phyloP scores from a whole-genome alignment of 2,113 vertebrate species.

The Eretmochelys imbricata region DNA sequence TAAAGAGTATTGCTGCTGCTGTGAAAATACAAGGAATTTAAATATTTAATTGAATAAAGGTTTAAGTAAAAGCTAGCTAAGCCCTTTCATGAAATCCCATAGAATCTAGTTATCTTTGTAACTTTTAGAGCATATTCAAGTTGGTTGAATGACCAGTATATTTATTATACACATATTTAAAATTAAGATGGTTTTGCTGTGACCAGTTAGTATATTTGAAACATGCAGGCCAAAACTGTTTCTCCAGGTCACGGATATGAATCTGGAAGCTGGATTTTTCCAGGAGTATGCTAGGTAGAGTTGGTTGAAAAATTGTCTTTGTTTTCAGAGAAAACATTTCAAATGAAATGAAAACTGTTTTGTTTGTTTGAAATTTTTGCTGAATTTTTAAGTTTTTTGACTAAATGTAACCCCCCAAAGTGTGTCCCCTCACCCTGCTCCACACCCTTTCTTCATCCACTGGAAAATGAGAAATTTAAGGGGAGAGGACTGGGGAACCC shows the following conservation, averaged over 20 bases:
- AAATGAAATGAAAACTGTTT: neutral
- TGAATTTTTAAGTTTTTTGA: neutral
- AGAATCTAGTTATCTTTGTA: neutral
- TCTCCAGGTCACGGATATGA: neutral
- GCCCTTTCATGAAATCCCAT: neutral
- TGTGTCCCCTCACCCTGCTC: neutral
- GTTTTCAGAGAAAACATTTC: neutral
- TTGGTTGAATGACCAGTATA: neutral
- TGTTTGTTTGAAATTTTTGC: neutral
- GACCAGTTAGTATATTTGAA: neutral
- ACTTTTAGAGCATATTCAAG: neutral
- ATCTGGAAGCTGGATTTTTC: neutral
- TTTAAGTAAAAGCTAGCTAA: neutral
- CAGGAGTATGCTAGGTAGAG: neutral
- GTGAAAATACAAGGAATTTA: neutral
- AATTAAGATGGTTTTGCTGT: neutral
- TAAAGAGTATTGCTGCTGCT: neutral
- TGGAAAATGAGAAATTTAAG: neutral
- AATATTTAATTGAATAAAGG: neutral
- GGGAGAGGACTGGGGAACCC: fast-evolving
- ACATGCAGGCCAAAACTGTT: neutral
- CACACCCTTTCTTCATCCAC: neutral
- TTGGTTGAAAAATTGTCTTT: neutral
- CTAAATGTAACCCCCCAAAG: neutral
- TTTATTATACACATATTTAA: neutral